These are phyloP conservation scores for Caenorhabditis brenneri DNA, from an alignment of 1,140 invertebrate genomes.

Conservation along the genomic window DNA sequence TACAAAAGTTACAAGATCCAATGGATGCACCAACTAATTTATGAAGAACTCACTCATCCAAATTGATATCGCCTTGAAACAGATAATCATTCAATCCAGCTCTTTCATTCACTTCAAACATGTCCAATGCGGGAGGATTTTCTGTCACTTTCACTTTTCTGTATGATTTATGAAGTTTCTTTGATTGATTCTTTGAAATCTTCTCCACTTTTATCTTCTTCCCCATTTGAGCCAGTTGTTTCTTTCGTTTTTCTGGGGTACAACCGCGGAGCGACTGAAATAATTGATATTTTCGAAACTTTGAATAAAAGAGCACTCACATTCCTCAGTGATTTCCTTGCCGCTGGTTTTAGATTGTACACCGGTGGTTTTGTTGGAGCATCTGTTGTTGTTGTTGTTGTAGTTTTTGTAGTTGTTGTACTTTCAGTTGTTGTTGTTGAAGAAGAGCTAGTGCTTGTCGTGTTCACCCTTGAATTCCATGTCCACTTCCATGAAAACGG, in stretches of 20 bases:
- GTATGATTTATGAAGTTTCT: constrained; percentile 11
- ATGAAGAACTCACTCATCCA: background rate
- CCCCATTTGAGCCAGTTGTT: background rate
- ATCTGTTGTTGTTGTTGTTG: background rate
- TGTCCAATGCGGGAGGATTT: background rate
- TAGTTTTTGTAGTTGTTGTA: background rate
- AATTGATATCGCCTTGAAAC: constrained; percentile 49
- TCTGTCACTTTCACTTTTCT: background rate
- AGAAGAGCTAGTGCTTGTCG: background rate
- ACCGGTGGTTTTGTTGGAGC: background rate
- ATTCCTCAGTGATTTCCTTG: background rate
- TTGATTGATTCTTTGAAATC: background rate
- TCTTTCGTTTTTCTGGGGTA: constrained; percentile 1
- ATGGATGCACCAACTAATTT: background rate
- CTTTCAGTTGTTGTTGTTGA: no score
- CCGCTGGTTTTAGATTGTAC: background rate
- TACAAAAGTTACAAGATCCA: no score
- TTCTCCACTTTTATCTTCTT: constrained; percentile 1
- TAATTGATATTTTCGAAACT: background rate
- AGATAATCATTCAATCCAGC: constrained; percentile 40
- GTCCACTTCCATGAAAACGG: constrained; percentile 1
- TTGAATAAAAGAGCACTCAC: background rate
- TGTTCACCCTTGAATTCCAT: background rate
- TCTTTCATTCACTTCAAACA: constrained; percentile 48
- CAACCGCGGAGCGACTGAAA: background rate